Evolutionary conservation across 2,888 invertebrate genomes (phyloP).

Genomic region (Laspeyria flexula): DNA sequence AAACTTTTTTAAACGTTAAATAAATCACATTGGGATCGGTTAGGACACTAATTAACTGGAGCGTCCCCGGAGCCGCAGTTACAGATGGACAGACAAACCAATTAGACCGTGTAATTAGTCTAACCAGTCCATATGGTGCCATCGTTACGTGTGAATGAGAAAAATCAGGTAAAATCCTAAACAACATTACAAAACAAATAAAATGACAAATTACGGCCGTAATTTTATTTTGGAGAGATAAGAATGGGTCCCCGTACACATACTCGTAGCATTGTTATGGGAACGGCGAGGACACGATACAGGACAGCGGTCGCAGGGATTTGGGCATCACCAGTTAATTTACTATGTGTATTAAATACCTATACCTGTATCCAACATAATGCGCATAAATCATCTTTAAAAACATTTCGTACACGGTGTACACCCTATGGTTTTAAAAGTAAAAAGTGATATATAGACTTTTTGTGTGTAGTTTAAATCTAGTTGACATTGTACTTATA

Average conservation of each 20-base stretch:
- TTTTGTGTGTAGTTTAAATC: too few relatives aligned
- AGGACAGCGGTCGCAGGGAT: too few relatives aligned
- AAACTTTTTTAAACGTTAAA: conserved; percentile 59
- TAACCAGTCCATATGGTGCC: conserved; percentile 58
- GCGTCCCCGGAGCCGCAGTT: conserved; percentile 75
- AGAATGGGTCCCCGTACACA: neutral
- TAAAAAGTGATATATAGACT: too few relatives aligned
- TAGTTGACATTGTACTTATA: too few relatives aligned
- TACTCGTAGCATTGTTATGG: too few relatives aligned
- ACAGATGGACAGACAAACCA: conserved; percentile 81
- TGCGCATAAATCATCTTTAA: too few relatives aligned
- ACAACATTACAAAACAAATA: conserved; percentile 5
- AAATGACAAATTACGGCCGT: neutral
- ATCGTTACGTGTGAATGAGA: conserved; percentile 30
- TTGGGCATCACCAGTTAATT: too few relatives aligned
- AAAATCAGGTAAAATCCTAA: conserved; percentile 29
- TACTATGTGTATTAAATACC: too few relatives aligned
- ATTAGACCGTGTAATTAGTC: conserved; percentile 83
- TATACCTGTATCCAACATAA: too few relatives aligned
- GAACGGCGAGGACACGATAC: too few relatives aligned
- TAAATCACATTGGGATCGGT: conserved; percentile 72
- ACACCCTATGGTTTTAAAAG: too few relatives aligned
- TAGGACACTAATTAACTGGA: conserved; percentile 79
- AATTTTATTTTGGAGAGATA: neutral
- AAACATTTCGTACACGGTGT: too few relatives aligned